Conservation (phyloP, 2,888 invertebrate genomes). For the Coenonympha arcania region DNA sequence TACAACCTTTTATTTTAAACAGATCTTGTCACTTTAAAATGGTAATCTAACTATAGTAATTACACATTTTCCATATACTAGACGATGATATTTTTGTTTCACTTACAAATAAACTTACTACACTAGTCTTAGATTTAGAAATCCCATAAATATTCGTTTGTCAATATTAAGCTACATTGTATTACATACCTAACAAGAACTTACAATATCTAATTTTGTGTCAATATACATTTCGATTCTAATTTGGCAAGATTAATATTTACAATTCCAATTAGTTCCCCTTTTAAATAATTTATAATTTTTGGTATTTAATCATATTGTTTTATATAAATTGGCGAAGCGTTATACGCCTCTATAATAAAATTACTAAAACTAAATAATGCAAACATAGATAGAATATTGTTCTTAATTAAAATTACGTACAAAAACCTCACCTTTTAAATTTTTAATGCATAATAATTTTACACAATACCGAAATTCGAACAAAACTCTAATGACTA, state of each 20-base stretch:
- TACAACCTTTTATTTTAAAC: constrained; percentile 52
- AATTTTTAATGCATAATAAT: too few species aligned
- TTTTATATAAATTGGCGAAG: constrained; percentile 10
- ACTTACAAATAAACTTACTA: constrained; percentile 14
- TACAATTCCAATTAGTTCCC: constrained; percentile 18
- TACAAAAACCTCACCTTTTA: too few species aligned
- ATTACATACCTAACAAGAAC: constrained; percentile 8
- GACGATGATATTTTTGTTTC: constrained; percentile 23
- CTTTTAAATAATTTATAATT: constrained; percentile 9
- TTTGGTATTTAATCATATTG: neutral
- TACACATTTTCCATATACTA: constrained; percentile 35
- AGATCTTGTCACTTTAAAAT: constrained; percentile 49
- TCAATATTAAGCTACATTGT: constrained; percentile 18
- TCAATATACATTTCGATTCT: constrained; percentile 13
- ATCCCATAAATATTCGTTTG: constrained; percentile 45
- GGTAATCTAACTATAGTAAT: constrained; percentile 44
- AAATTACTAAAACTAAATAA: constrained; percentile 5
- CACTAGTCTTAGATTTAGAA: constrained; percentile 24
- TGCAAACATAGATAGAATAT: neutral
- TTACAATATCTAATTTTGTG: constrained; percentile 21
- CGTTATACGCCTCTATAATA: constrained; percentile 19
- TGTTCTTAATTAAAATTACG: too few species aligned
- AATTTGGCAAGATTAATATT: constrained; percentile 19
- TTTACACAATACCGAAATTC: neutral
- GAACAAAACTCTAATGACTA: too few species aligned